Evolutionary conservation across 2,888 invertebrate genomes (phyloP).

Genomic region (Synanthedon vespiformis): DNA sequence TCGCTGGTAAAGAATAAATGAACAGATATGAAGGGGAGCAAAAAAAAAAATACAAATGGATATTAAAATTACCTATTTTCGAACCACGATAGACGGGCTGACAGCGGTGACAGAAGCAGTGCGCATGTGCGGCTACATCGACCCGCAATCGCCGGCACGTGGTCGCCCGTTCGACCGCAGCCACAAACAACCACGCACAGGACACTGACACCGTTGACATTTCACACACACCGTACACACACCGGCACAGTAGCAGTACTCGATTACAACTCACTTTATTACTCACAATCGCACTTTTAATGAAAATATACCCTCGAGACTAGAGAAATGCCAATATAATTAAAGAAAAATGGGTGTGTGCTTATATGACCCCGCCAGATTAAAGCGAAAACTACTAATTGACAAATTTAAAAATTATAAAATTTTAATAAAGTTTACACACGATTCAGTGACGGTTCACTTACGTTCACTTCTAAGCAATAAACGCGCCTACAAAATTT

Average conservation of each 20-base stretch:
- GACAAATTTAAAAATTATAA: background rate
- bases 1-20: no score
- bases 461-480: background rate
- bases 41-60: no score
- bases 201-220: conserved; percentile 12
- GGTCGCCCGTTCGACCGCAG: conserved; percentile 39
- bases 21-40: no score
- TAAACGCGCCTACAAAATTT: background rate
- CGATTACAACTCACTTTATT: no score
- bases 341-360: no score
- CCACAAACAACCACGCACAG: conserved; percentile 17
- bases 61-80: background rate
- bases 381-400: no score
- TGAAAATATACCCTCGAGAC: no score
- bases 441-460: background rate
- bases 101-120: conserved; percentile 1
- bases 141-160: conserved; percentile 21
- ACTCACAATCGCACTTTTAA: no score
- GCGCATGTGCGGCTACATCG: conserved; percentile 54
- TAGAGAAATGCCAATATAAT: no score
- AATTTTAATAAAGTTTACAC: background rate
- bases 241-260: no score
- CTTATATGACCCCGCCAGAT: no score
- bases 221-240: background rate
- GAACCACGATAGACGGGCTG: background rate